Percentiles rank a stretch among this genome's conserved stretches.
Conservation (phyloP, 2,797 vertebrate species). For the Florisuga fusca region DNA sequence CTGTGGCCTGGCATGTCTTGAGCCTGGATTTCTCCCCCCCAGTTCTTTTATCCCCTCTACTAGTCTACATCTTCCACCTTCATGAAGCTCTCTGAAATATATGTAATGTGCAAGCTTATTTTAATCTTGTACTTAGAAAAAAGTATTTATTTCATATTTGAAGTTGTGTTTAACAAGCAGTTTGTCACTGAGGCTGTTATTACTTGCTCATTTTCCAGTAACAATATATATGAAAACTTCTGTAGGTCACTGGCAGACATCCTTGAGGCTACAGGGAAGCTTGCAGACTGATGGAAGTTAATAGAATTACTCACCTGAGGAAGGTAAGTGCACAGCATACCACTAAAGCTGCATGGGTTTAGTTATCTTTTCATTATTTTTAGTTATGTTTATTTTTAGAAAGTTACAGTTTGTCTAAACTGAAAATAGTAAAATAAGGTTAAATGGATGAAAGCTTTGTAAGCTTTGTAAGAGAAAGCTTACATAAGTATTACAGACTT, state of each 20-base stretch:
- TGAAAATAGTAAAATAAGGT: not conserved
- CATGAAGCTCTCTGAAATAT: not conserved
- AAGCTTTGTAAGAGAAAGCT: not conserved
- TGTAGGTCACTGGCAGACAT: not conserved
- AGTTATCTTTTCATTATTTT: not conserved
- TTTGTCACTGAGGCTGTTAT: not conserved
- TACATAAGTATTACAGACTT: not conserved
- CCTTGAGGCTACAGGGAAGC: not conserved
- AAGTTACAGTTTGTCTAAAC: not conserved
- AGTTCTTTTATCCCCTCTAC: not conserved
- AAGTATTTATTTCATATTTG: not conserved
- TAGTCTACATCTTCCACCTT: not conserved
- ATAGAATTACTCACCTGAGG: not conserved
- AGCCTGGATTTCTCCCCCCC: not conserved
- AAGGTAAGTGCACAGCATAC: not conserved
- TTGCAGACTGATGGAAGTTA: not conserved
- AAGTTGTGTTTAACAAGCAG: not conserved
- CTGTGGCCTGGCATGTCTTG: not conserved
- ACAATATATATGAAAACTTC: not conserved
- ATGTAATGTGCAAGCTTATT: not conserved
- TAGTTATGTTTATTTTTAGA: not conserved
- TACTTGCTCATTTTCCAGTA: not conserved
- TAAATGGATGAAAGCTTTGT: constrained; percentile 1
- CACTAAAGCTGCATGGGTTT: not conserved
- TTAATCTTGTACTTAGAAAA: not conserved